Evolutionary conservation across 2,113 vertebrate species (phyloP), one percentile per base, ranked within the genome.

Genomic region (Halichoeres trimaculatus): DNA sequence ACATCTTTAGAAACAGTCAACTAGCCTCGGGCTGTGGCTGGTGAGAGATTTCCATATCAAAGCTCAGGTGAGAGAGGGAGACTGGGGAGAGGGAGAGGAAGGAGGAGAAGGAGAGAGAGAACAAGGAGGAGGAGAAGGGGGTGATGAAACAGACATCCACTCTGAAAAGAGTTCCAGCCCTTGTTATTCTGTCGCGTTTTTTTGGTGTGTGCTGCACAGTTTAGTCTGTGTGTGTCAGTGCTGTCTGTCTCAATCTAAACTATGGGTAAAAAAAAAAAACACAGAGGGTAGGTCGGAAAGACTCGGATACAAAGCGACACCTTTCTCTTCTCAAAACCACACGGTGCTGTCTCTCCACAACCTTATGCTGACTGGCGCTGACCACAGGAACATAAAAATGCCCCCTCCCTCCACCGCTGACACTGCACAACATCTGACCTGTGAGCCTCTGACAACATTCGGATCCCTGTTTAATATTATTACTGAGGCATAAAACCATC

Each of bases 1-100:
- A 89, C 88, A 81, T 91, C 88, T 90, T 90, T 90, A 89, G 89
- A 90, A 91, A 89, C 86, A 85, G 84, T 81, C 88, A 80, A 67
- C 88, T 89, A 81, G 89, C 88, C 85, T 81, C 66, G 3, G 85
- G 87, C 83, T 87, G 80, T 78, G 78, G 85, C 81, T 90, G 81
- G 80, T 80, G 82, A 81, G 77, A 79, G 81, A 92, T 92, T 91
- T 92, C 88, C 90, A 93, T 93, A 90, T 94, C 90, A 93, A 92
- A 93, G 90, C 86, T 90, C 85, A 92, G 91, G 91, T 92, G 86
- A 90, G 85, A 76, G 81, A 72, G 78, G 38, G 53, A 83, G 71
- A 62, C 30, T 30, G 30, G 30, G 30, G 73, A 70, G 70, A 83
- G 51, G 24, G 45, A 41, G 72, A 75, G 45, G 54, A 47, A 48